Percentiles rank a stretch among this genome's conserved stretches.
phyloP scores from a whole-genome alignment of 1,140 invertebrate species.

The Brachionus angularis region DNA sequence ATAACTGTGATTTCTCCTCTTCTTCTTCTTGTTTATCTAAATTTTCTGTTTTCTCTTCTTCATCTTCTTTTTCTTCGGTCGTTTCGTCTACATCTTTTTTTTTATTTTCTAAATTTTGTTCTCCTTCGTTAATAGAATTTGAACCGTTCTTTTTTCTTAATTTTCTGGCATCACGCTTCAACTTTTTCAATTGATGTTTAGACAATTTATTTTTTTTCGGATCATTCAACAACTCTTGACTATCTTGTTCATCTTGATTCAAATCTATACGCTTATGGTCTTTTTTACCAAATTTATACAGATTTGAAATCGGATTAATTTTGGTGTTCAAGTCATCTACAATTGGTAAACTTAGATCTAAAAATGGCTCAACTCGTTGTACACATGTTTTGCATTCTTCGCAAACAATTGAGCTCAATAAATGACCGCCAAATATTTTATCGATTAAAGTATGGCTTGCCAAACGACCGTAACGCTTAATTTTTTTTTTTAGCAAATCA shows the following conservation, averaged over 20 bases:
- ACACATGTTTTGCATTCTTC: conserved; percentile 75
- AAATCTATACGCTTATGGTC: neutral
- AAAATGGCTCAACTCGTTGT: conserved; percentile 80
- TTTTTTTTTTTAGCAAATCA: conserved; percentile 68
- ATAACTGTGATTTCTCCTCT: conserved; percentile 28
- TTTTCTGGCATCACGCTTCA: neutral
- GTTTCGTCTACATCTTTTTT: conserved; percentile 51
- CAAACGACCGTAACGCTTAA: conserved; percentile 70
- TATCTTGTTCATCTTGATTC: conserved; percentile 53
- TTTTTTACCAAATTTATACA: too few relatives aligned
- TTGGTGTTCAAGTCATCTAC: conserved; percentile 62
- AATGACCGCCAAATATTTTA: conserved; percentile 76
- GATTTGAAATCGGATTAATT: too few relatives aligned
- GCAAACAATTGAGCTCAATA: conserved; percentile 82
- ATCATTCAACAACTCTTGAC: neutral
- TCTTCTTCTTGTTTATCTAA: conserved; percentile 45
- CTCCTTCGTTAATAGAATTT: conserved; percentile 21
- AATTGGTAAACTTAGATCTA: conserved; percentile 87
- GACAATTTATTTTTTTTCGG: conserved; percentile 16
- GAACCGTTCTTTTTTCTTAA: conserved; percentile 25
- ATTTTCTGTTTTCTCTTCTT: conserved; percentile 34
- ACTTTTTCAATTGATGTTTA: conserved; percentile 44
- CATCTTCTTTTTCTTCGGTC: conserved; percentile 46
- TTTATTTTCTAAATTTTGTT: conserved; percentile 50
- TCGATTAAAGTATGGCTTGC: conserved; percentile 75